Base-by-base conservation (phyloP, 2,113 vertebrate species). In the Elachura formosa region DNA sequence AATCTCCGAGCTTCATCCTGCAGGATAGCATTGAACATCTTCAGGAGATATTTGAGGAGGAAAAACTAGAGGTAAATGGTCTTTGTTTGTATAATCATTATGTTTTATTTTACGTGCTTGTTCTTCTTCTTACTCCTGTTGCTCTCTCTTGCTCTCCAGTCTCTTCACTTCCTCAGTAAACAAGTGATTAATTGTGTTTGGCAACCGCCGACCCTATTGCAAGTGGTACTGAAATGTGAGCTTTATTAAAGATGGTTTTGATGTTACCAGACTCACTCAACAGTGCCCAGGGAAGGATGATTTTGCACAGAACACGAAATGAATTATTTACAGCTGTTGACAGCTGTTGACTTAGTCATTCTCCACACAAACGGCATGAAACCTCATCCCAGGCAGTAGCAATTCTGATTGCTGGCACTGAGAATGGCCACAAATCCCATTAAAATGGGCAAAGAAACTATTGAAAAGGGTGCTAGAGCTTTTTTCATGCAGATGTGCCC, bases 341-440 rank as follows among this genome's bases (percentile, higher is more conserved):
- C 10, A 29, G 10, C 24, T 63, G 84, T 38, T 67, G 81, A 16
- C 90, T 81, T 31, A 6, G 56, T 20, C 1, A 0, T 48, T 66
- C 26, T 36, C 51, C 51, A 13, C 14, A 14, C 54, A n/a, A 48
- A 31, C 14, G 9, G 33, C 34, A 2, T 0, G 22, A 20, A 49
- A 33, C 45, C 11, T 34, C 54, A 3, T 22, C 63, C 45, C 20
- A 7, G 75, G 54, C 7, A 51, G 46, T 41, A 9, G 64, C 69
- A 26, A 58, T 45, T 38, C 61, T 3, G 0, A 2, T 0, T 1
- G 46, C 77, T 49, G 61, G 14, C 28, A 1, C 43, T 23, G 20
- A 6, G 8, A 10, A 20, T 43, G 63, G 28, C 49, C 49, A 52
- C 49, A 66, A n/a, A 66, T 34, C 31, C 61, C 45, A 20, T 33